Conservation (phyloP, 2,888 invertebrate genomes). For the Elysia crispata region DNA sequence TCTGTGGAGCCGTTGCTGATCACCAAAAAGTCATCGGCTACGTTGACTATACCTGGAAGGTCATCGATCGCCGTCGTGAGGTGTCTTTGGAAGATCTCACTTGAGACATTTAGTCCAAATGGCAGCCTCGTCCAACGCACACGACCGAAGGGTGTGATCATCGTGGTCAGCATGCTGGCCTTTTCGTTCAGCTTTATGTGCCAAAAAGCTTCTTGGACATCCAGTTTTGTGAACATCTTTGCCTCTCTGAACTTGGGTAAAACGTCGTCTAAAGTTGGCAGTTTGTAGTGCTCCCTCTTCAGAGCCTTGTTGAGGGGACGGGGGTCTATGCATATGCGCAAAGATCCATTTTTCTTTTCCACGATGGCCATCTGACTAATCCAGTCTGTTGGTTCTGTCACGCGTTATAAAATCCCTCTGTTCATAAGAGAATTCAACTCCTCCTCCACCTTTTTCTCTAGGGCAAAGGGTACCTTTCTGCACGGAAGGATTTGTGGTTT, state of each 20-base stretch:
- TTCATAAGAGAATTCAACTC: conserved; percentile 40
- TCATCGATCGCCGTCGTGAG: conserved; percentile 52
- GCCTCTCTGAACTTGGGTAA: conserved; percentile 53
- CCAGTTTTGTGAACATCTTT: conserved; percentile 56
- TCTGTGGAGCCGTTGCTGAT: conserved; percentile 50
- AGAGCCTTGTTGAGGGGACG: conserved; percentile 52
- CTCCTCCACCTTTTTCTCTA: conserved; percentile 40
- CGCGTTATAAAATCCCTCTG: conserved; percentile 34
- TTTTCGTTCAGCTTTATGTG: conserved; percentile 53
- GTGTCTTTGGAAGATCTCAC: conserved; percentile 50
- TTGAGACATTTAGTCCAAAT: conserved; percentile 23
- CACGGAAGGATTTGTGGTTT: conserved; percentile 44
- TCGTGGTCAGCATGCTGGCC: conserved; percentile 50
- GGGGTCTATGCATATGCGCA: conserved; percentile 53
- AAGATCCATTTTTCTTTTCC: conserved; percentile 37
- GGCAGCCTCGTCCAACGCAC: conserved; percentile 50
- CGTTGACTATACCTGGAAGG: conserved; percentile 48
- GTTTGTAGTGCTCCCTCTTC: conserved; percentile 49
- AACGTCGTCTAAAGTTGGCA: conserved; percentile 57
- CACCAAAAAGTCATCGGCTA: conserved; percentile 53
- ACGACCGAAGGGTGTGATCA: conserved; percentile 59
- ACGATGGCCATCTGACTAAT: conserved; percentile 52
- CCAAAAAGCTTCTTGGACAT: conserved; percentile 56
- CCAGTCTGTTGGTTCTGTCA: conserved; percentile 50
- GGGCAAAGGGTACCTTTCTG: conserved; percentile 42